Conservation (phyloP, 2,113 vertebrate species). For the Brachyistius frenatus region DNA sequence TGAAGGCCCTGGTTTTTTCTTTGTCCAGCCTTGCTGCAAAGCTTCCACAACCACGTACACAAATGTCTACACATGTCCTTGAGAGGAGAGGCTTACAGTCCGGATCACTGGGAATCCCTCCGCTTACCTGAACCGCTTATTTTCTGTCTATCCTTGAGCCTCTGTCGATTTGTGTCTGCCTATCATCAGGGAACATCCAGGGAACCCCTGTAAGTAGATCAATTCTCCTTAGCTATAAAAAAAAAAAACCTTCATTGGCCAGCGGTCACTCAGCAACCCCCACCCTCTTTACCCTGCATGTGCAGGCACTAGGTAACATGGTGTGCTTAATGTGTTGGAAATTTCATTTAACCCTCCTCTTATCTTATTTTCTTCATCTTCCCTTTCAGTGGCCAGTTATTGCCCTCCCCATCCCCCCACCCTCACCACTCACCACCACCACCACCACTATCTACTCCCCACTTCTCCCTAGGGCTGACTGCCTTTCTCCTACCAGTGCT, state of each 20-base stretch:
- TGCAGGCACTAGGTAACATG: conserved; percentile 57
- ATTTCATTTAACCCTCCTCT: conserved; percentile 72
- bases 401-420: conserved; percentile 47
- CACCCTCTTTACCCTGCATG: conserved; percentile 27
- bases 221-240: conserved; percentile 42
- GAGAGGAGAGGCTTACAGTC: conserved; percentile 6
- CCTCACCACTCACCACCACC: not conserved
- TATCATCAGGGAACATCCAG: conserved; percentile 34
- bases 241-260: conserved; percentile 49
- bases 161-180: conserved; percentile 21
- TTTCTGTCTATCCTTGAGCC: conserved; percentile 28
- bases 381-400: conserved; percentile 53
- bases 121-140: conserved; percentile 27
- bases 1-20: conserved; percentile 23
- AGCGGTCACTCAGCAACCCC: conserved; percentile 41
- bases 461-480: conserved; percentile 38
- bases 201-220: conserved; percentile 49
- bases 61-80: conserved; percentile 37
- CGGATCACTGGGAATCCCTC: not conserved
- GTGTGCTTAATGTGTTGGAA: conserved; percentile 77
- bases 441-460: not conserved
- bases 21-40: conserved; percentile 16
- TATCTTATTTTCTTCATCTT: conserved; percentile 55
- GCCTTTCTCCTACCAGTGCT: conserved; percentile 28
- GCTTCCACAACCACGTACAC: not conserved